phyloP scores from a whole-genome alignment of 2,888 invertebrate genomes.

The Eupithecia vulgata region DNA sequence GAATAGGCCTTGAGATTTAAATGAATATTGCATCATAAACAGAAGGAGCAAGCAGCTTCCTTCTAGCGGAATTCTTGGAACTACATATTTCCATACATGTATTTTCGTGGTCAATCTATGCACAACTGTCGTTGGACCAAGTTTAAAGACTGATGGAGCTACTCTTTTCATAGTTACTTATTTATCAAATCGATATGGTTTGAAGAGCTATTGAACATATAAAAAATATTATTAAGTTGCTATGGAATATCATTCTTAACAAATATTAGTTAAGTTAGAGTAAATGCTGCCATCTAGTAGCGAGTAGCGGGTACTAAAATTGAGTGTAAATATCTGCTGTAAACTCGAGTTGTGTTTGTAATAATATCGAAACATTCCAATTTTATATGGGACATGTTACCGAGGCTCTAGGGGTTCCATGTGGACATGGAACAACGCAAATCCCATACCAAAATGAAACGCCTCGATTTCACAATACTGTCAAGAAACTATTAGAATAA shows the following conservation, averaged over 20 bases:
- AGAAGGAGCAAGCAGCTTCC: no score
- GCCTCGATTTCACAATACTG: background rate
- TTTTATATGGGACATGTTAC: background rate
- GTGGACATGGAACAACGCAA: background rate
- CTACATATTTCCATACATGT: no score
- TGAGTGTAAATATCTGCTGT: background rate
- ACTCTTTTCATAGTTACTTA: background rate
- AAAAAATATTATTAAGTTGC: background rate
- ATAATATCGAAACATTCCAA: background rate
- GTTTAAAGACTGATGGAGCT: background rate
- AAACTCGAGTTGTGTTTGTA: background rate
- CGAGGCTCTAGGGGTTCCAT: background rate
- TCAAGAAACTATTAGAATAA: background rate
- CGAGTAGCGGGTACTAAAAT: background rate
- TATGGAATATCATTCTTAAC: background rate
- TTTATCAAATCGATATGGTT: background rate
- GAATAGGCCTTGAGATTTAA: no score
- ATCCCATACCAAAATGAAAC: background rate
- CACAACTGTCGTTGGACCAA: background rate
- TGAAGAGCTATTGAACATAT: background rate
- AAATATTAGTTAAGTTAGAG: background rate
- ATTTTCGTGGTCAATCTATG: no score
- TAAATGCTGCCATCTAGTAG: slow-evolving; percentile 8
- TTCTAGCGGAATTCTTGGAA: no score
- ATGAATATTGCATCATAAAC: no score